A percentile compares a stretch with the other conserved stretches of the same genome.
phyloP scores from a whole-genome alignment of 1,140 invertebrate species.

The Batillaria attramentaria region DNA sequence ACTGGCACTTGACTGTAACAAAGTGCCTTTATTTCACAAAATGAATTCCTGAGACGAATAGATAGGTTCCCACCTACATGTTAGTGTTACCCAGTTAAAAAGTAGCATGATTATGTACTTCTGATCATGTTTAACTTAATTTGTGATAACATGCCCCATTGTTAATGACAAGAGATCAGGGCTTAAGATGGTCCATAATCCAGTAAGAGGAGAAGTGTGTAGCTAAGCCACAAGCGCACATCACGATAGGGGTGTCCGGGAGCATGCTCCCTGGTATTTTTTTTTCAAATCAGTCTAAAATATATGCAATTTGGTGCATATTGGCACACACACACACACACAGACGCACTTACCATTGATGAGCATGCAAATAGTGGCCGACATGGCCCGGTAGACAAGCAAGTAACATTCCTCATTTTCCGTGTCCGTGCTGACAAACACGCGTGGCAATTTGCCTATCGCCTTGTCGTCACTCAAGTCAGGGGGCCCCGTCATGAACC shows the following conservation, averaged over 20 bases:
- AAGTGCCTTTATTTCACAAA: conserved; percentile 30
- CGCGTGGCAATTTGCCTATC: conserved; percentile 80
- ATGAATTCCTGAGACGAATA: not conserved
- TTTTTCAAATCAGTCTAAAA: not conserved
- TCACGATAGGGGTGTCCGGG: too few relatives aligned
- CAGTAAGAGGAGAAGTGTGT: too few relatives aligned
- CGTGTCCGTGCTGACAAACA: conserved; percentile 79
- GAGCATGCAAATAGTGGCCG: conserved; percentile 83
- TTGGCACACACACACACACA: not conserved
- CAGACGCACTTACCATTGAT: conserved; percentile 62
- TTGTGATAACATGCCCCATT: too few relatives aligned
- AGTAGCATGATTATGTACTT: too few relatives aligned
- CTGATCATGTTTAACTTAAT: not conserved
- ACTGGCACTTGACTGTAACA: conserved; percentile 51
- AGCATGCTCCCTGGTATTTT: not conserved
- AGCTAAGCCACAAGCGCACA: too few relatives aligned
- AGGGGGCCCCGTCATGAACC: conserved; percentile 82
- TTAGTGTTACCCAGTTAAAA: too few relatives aligned
- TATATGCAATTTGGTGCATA: not conserved
- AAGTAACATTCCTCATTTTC: conserved; percentile 79
- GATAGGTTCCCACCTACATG: too few relatives aligned
- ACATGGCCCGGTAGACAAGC: conserved; percentile 84
- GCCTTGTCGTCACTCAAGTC: conserved; percentile 77
- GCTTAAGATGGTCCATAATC: too few relatives aligned
- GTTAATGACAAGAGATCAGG: too few relatives aligned